Evolutionary conservation across 2,888 invertebrate genomes (phyloP), one percentile per base, ranked within the genome.

Genomic region (Balanococcus diminutus): DNA sequence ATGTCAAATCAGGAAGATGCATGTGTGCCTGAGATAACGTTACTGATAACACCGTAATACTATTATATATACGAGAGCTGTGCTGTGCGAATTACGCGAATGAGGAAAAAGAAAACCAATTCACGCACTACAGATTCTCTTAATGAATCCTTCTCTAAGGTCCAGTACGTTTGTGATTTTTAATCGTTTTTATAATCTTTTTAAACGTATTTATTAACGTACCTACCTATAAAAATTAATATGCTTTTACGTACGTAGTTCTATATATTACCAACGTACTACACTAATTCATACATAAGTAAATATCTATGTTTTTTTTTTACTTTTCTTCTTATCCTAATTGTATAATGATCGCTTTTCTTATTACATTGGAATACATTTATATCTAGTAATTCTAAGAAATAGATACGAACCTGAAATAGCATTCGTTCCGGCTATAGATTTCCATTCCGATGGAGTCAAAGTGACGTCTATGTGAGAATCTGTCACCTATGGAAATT

Each of bases 391-490:
- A 36, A 36, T 36, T 36, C n/a, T 5, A 36, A 36, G 36, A 36
- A 36, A 36, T 36, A 8, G 8, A 56, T 28, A 84, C 61, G 5
- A 14, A 84, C 84, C 84, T 84, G 84, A 61, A 84, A 84, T 84
- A 36, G 25, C 36, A 36, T 84, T 56, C 84, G 84, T 84, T 67
- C 84, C 84, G 42, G 61, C 61, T 25, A 84, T 84, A 32, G 84
- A 84, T 67, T 67, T 84, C 84, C 84, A 84, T 84, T 84, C 84
- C 22, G 84, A 19, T 19, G 84, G 72, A 61, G 84, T 84, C 9
- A 67, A 28, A 16, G 56, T 67, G 61, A 67, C 39, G 19, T 67
- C 28, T 11, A 84, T 25, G 4, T 84, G 28, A 31, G 84, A 36
- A 36, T 84, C 84, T 16, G 84, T 84, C 67, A 84, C 67, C 84